Conservation (phyloP, 2,888 invertebrate genomes). For the Leucozona laternaria region DNA sequence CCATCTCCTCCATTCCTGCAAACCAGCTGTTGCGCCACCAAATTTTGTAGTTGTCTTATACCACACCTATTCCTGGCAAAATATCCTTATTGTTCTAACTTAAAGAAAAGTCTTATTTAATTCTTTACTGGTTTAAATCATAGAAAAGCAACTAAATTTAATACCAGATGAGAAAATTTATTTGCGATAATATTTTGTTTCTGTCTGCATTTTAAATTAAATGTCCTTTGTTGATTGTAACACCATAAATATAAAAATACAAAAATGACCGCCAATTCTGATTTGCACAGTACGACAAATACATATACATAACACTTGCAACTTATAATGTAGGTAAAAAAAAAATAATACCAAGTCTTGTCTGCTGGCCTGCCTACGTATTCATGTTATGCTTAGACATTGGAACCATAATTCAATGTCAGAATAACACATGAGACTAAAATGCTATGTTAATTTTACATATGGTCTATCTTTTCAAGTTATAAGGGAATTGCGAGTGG, state of each 20-base stretch:
- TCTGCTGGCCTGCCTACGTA: conserved; percentile 20
- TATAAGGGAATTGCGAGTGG: conserved; percentile 18
- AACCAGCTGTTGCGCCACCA: too few relatives aligned
- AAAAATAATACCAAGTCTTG: neutral
- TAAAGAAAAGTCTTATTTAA: neutral
- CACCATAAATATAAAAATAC: neutral
- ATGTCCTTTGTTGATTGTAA: conserved; percentile 38
- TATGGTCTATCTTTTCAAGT: conserved; percentile 18
- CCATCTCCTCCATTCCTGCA: too few relatives aligned
- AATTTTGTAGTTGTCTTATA: too few relatives aligned
- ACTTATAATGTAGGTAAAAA: neutral
- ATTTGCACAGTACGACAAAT: too few relatives aligned
- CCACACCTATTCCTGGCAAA: too few relatives aligned
- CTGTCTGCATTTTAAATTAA: conserved; percentile 11
- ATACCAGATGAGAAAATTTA: neutral
- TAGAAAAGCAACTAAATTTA: neutral
- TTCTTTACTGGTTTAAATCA: neutral
- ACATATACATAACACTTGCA: conserved; percentile 13
- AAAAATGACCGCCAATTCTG: conserved; percentile 1
- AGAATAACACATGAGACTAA: conserved; percentile 51
- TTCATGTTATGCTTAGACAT: conserved; percentile 35
- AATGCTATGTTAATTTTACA: conserved; percentile 38
- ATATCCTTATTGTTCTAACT: too few relatives aligned
- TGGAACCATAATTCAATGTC: conserved; percentile 60
- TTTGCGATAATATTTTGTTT: conserved; percentile 12